A percentile compares a stretch with the other conserved stretches of the same genome.
phyloP scores from a whole-genome alignment of 2,113 vertebrate genomes.

The Cyanoderma ruficeps region DNA sequence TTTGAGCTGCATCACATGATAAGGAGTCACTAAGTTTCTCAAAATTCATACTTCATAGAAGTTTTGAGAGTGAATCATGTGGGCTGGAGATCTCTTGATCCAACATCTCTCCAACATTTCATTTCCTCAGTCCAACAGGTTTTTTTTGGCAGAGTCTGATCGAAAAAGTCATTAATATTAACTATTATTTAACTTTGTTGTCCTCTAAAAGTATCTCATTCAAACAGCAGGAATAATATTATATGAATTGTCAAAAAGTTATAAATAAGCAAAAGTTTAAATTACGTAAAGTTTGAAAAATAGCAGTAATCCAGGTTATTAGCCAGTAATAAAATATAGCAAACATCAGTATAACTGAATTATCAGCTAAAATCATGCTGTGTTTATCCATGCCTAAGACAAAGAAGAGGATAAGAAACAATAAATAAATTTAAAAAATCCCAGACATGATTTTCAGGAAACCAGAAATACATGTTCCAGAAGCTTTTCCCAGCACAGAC shows the following conservation, averaged over 20 bases:
- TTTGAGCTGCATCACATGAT: neutral
- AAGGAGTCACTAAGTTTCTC: neutral
- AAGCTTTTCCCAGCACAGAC: neutral
- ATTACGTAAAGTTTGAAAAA: neutral
- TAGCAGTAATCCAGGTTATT: neutral
- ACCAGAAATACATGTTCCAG: neutral
- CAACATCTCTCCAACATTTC: neutral
- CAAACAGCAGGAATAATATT: neutral
- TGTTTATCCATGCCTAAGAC: neutral
- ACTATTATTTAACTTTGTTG: neutral
- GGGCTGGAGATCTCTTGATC: neutral
- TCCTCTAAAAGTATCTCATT: neutral
- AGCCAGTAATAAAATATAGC: neutral
- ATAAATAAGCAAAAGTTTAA: neutral
- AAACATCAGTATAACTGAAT: neutral
- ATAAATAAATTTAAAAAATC: neutral
- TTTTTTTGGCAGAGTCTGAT: neutral
- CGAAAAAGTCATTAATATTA: neutral
- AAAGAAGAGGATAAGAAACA: neutral
- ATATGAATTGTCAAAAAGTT: neutral
- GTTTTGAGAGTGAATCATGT: neutral
- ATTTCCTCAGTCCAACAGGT: neutral
- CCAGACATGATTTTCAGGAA: neutral
- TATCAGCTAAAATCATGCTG: neutral
- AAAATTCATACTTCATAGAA: neutral